Evolutionary conservation across 2,888 invertebrate genomes (phyloP).

Genomic region (Cryptus armator): DNA sequence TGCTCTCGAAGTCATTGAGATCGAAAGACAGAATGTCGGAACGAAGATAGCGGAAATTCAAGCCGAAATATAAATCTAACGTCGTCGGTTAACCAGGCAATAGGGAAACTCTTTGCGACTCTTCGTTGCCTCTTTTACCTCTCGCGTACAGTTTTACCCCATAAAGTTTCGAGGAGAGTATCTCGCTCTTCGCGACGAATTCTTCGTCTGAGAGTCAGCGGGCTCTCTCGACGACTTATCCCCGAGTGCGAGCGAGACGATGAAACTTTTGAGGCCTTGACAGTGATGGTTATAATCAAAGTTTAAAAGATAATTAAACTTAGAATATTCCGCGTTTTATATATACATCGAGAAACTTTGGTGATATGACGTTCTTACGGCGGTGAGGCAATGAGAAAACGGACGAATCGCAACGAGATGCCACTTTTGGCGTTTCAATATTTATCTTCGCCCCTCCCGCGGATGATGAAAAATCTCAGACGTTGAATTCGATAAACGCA

Average conservation of each 20-base stretch:
- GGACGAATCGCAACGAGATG: constrained; percentile 29
- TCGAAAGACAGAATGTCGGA: not conserved
- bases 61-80: not conserved
- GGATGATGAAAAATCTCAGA: constrained; percentile 24
- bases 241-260: constrained; percentile 19
- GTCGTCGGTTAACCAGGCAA: constrained; percentile 47
- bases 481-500: constrained; percentile 24
- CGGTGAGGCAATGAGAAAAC: not conserved
- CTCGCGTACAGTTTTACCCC: not conserved
- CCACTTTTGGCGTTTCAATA: constrained; percentile 50
- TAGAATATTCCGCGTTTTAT: constrained; percentile 58
- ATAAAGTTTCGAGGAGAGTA: constrained; percentile 50
- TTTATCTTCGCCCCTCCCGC: constrained; percentile 30
- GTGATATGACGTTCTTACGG: constrained; percentile 52
- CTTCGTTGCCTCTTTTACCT: constrained; percentile 12
- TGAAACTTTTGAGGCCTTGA: constrained; percentile 56
- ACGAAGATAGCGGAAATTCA: not conserved
- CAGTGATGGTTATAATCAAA: constrained; percentile 71
- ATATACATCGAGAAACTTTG: constrained; percentile 53
- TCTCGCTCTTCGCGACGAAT: constrained; percentile 16
- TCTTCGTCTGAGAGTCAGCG: not conserved
- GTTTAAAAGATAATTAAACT: constrained; percentile 69
- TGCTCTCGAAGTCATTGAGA: constrained; percentile 11
- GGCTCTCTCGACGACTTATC: not conserved
- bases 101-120: constrained; percentile 42